Conservation (phyloP, 2,888 invertebrate genomes). For the Meiosimyza platycephala region DNA sequence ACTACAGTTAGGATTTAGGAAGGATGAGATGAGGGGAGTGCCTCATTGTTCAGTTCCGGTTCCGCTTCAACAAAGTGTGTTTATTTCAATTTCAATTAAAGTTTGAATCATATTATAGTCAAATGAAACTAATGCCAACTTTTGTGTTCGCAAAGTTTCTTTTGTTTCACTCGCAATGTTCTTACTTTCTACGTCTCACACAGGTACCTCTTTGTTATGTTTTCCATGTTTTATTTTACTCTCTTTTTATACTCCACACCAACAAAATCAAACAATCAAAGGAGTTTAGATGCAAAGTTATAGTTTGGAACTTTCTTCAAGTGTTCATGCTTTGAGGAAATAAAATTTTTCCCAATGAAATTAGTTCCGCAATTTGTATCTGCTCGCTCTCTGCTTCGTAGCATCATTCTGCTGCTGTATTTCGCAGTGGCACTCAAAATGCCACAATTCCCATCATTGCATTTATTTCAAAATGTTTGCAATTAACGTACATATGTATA, state of each 20-base stretch:
- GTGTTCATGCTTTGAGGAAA: slow-evolving; percentile 38
- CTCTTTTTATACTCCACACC: neutral
- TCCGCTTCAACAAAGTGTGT: slow-evolving; percentile 46
- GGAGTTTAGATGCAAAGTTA: slow-evolving; percentile 27
- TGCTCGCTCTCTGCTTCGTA: neutral
- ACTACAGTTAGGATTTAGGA: neutral
- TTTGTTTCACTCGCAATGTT: slow-evolving; percentile 28
- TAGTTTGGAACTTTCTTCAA: slow-evolving; percentile 39
- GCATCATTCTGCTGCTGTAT: too few species aligned
- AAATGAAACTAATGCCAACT: slow-evolving; percentile 39
- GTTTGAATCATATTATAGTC: slow-evolving; percentile 46
- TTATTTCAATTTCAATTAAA: slow-evolving; percentile 60
- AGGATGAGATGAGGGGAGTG: neutral
- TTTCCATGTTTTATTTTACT: neutral
- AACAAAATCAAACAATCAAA: slow-evolving; percentile 10
- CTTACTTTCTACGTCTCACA: slow-evolving; percentile 19
- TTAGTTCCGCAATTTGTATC: slow-evolving; percentile 36
- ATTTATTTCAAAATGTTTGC: too few species aligned
- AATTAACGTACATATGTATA: too few species aligned
- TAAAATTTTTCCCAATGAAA: slow-evolving; percentile 39
- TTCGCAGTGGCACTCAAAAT: too few species aligned
- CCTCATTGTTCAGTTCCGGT: slow-evolving; percentile 36
- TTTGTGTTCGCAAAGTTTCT: slow-evolving; percentile 36
- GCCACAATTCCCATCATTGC: too few species aligned
- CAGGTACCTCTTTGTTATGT: slow-evolving; percentile 7